Conservation (phyloP, 2,797 vertebrate genomes). For the Ctenochaetus hawaiiensis region DNA sequence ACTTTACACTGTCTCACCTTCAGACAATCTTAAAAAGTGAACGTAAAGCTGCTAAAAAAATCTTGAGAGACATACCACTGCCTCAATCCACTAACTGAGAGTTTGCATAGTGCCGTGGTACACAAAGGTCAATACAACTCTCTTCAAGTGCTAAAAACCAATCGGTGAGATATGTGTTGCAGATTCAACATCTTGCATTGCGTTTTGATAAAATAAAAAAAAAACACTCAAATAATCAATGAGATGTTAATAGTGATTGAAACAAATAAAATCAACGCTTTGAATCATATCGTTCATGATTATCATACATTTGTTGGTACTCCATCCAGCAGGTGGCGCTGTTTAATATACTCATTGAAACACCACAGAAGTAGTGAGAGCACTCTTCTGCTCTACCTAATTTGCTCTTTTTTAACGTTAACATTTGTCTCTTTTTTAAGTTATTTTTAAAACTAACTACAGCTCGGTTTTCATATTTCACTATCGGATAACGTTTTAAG, state of each 20-base stretch:
- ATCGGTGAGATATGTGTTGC: neutral
- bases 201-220: neutral
- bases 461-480: neutral
- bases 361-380: neutral
- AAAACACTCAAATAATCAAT: neutral
- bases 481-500: accelerated
- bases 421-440: neutral
- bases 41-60: neutral
- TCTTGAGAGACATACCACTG: too few relatives aligned
- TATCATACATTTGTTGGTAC: neutral
- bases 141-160: neutral
- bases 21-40: neutral
- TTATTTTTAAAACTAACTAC: neutral
- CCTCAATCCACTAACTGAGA: too few relatives aligned
- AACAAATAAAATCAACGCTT: too few relatives aligned
- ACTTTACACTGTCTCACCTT: neutral
- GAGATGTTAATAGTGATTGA: too few relatives aligned
- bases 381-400: too few relatives aligned
- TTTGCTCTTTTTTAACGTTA: neutral
- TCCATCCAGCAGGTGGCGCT: slow-evolving; percentile 46
- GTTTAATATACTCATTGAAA: accelerated
- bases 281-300: too few relatives aligned
- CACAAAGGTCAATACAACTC: neutral
- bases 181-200: neutral
- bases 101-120: neutral